Base-by-base conservation (phyloP, 2,797 vertebrate species). In the Sciurus vulgaris region DNA sequence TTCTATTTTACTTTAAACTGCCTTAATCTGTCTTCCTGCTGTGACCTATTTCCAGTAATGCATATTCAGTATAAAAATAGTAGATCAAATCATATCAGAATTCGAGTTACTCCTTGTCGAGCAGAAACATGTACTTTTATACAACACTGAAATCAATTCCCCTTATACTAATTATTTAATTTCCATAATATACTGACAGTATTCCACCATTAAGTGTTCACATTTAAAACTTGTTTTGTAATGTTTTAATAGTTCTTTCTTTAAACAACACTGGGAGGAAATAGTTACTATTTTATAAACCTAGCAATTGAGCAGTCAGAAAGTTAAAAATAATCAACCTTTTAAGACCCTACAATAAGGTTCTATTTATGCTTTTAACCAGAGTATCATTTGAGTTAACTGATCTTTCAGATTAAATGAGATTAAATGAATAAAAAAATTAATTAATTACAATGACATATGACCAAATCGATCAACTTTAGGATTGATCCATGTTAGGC, bases 31-130 rank as follows among this genome's bases (percentile, higher is more conserved):
- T 97, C 97, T 97, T 97, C 97, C 97, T 97, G 96, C 97, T 98
- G 97, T 98, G 97, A 97, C 97, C 97, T 98, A 97, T 98, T 98
- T 98, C 91, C 97, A 97, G 97, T 94, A 96, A 97, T 97, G 95
- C 97, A 97, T 97, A 98, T 97, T 97, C 96, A 97, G 96, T 97
- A 97, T 92, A 96, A 98, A 98, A 97, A 97, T 97, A 98, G 97
- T 93, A 95, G 96, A 96, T 97, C 97, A 97, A 97, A 97, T 98
- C 96, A 93, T 96, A 97, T 97, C 96, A 96, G 81, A 97, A 95
- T 93, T 96, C 35, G 59, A 97, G 93, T 93, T 94, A 97, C 81
- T 96, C 94, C 91, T 97, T 97, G 95, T 97, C 3, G 17, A 67
- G 82, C 73, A 92, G 96, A 97, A 97, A 96, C 30, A 63, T 49